A percentile compares a stretch with the other conserved stretches of the same genome.
phyloP scores from a whole-genome alignment of 2,888 invertebrate genomes.

The Amorpha juglandis region DNA sequence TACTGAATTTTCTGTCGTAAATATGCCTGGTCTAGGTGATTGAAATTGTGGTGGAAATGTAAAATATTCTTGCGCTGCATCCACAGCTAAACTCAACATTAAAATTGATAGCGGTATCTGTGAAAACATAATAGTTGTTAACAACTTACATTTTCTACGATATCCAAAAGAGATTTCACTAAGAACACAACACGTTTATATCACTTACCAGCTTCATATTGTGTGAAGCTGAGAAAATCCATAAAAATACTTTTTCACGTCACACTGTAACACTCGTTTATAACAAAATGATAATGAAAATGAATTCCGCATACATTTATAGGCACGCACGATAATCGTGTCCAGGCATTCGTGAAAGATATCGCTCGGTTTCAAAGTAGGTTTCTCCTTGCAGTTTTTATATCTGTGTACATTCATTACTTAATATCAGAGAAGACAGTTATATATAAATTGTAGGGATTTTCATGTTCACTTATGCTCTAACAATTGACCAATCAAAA shows the following conservation, averaged over 20 bases:
- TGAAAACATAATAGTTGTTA: conserved; percentile 47
- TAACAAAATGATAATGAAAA: conserved; percentile 81
- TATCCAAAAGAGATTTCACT: conserved; percentile 43
- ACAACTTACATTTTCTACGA: conserved; percentile 42
- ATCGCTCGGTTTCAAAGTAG: conserved; percentile 59
- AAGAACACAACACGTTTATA: conserved; percentile 56
- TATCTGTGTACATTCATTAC: conserved; percentile 33
- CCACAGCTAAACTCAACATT: conserved; percentile 52
- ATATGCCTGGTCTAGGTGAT: conserved; percentile 54
- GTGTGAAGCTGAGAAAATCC: conserved; percentile 62
- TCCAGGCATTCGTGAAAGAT: conserved; percentile 81
- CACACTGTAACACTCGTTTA: conserved; percentile 70
- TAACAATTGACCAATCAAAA: too few species aligned
- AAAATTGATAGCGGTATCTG: conserved; percentile 68
- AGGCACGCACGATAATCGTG: conserved; percentile 72
- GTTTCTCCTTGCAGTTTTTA: conserved; percentile 65
- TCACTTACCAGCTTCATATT: conserved; percentile 81
- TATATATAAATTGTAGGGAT: neutral
- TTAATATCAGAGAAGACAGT: conserved; percentile 1
- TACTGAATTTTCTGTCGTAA: conserved; percentile 65
- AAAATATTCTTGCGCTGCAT: conserved; percentile 62
- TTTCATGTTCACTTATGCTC: neutral
- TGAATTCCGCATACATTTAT: conserved; percentile 84
- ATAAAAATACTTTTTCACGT: conserved; percentile 61
- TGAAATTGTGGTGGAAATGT: conserved; percentile 69